Conservation (phyloP, 2,113 vertebrate species). For the Salminus brasiliensis region DNA sequence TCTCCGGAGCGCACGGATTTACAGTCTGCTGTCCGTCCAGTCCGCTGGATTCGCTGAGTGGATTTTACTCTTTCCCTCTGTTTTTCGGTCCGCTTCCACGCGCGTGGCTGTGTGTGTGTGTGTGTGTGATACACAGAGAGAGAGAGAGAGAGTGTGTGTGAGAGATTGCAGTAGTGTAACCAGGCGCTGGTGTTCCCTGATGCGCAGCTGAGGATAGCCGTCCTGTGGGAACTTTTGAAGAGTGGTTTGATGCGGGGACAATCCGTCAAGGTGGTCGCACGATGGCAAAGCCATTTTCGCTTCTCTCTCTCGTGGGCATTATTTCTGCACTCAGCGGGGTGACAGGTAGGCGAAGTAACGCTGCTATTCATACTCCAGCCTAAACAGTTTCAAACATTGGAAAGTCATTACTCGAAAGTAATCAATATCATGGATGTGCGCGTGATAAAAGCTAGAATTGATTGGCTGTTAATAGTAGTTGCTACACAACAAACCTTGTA, state of each 20-base stretch:
- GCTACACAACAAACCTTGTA: too few species aligned
- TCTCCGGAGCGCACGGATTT: background rate
- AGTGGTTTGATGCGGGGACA: conserved; percentile 59
- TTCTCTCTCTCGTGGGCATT: conserved; percentile 63
- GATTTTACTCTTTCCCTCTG: background rate
- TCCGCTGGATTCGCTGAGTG: conserved; percentile 10
- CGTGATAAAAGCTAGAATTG: too few species aligned
- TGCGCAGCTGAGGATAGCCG: conserved; percentile 33
- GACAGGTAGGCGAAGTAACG: conserved; percentile 69
- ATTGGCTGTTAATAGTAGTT: too few species aligned
- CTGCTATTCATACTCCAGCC: background rate
- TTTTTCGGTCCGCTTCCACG: background rate
- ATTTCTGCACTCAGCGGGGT: conserved; percentile 59
- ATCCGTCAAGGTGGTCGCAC: conserved; percentile 54
- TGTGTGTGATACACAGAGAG: too few species aligned
- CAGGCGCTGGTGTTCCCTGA: too few species aligned
- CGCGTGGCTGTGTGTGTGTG: too few species aligned
- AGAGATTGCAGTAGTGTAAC: background rate
- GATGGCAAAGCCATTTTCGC: conserved; percentile 66
- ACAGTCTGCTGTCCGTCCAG: background rate
- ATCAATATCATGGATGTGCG: too few species aligned
- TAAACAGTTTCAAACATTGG: too few species aligned
- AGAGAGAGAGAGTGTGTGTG: background rate
- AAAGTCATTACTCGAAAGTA: too few species aligned
- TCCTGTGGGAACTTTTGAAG: conserved; percentile 59